Evolutionary conservation across 2,797 vertebrate genomes (phyloP).

Genomic region (Leptatherina wallacei): DNA sequence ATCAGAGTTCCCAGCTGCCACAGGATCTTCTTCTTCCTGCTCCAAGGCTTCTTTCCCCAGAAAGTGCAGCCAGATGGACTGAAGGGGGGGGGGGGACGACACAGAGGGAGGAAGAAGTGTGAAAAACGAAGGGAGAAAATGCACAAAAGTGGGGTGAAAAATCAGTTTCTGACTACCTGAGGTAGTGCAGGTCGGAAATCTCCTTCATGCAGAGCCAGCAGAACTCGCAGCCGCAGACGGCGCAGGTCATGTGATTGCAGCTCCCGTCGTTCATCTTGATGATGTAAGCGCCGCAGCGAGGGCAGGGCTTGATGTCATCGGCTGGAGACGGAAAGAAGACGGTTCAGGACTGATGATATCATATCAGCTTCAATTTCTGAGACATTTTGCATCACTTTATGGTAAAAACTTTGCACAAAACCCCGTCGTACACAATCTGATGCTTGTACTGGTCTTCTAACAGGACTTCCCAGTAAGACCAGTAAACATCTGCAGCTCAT

Average conservation of each 20-base stretch:
- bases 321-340: conserved; percentile 69
- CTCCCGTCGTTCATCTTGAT: conserved; percentile 99
- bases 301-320: conserved; percentile 98
- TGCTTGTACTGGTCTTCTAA: too few species aligned
- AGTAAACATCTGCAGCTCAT: too few species aligned
- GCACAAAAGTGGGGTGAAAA: too few species aligned
- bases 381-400: too few species aligned
- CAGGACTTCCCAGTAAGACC: too few species aligned
- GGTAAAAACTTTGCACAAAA: too few species aligned
- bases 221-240: conserved; percentile 98
- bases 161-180: conserved; percentile 84
- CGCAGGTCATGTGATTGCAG: conserved; percentile 99
- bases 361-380: too few species aligned
- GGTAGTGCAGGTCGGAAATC: conserved; percentile 99
- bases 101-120: too few species aligned
- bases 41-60: conserved; percentile 99
- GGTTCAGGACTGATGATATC: background rate
- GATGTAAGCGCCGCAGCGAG: conserved; percentile 96
- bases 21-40: conserved; percentile 98
- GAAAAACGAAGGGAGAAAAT: background rate
- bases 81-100: conserved; percentile 9
- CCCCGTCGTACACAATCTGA: too few species aligned
- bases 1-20: conserved; percentile 98
- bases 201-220: conserved; percentile 99
- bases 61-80: conserved; percentile 98